A percentile compares a stretch with the other conserved stretches of the same genome.
phyloP scores from a whole-genome alignment of 1,140 invertebrate species.

The Stenopsyche tienmushanensis region DNA sequence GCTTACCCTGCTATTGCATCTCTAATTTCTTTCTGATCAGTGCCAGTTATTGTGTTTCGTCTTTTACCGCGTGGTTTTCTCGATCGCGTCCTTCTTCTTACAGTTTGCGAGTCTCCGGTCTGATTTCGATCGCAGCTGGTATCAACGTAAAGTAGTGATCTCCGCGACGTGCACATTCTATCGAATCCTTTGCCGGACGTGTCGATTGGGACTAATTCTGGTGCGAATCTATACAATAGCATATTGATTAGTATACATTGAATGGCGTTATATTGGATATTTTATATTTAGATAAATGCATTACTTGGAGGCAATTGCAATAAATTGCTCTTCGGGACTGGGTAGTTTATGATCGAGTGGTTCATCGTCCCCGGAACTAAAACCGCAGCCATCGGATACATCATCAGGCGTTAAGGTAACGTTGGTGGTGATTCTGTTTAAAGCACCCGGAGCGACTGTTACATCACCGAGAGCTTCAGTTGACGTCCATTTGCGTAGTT shows the following conservation, averaged over 20 bases:
- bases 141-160: constrained; percentile 72
- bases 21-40: constrained; percentile 82
- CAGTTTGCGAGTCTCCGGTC: constrained; percentile 56
- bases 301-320: constrained; percentile 77
- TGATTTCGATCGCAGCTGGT: constrained; percentile 48
- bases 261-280: too few species aligned
- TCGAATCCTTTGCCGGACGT: constrained; percentile 82
- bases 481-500: constrained; percentile 81
- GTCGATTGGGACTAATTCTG: constrained; percentile 84
- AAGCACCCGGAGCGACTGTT: constrained; percentile 74
- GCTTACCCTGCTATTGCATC: constrained; percentile 77
- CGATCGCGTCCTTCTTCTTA: constrained; percentile 69
- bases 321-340: constrained; percentile 78
- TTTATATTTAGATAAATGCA: constrained; percentile 45
- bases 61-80: constrained; percentile 76
- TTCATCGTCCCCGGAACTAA: constrained; percentile 63
- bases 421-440: constrained; percentile 57
- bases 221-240: constrained; percentile 69
- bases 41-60: constrained; percentile 87
- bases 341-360: constrained; percentile 78
- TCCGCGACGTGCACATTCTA: constrained; percentile 78
- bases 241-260: not conserved
- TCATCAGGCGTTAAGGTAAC: constrained; percentile 55
- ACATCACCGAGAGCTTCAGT: constrained; percentile 79
- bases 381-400: constrained; percentile 51